Evolutionary conservation across 1,140 invertebrate species (phyloP), one percentile per base, ranked within the genome.

Genomic region (Aphis gossypii): DNA sequence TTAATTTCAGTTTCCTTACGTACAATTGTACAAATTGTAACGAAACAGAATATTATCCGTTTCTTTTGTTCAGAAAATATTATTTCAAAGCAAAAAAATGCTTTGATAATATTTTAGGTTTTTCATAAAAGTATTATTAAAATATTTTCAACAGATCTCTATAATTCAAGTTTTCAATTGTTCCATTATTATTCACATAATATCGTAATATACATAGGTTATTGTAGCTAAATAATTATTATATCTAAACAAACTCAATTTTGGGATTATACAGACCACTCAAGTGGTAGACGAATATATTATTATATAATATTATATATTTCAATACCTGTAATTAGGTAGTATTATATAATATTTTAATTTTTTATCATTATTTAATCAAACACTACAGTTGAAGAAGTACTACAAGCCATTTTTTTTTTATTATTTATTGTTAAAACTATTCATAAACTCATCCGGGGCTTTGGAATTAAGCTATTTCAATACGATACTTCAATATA

Each of bases 61-160:
- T 76, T 76, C 60, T n/a, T 76, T 35, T 76, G 30, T 76, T 76
- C 30, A 18, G 30, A 76, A 18, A 76, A n/a, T n/a, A 76, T 6
- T n/a, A n/a, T 14, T n/a, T 76, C 60, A 76, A 76, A n/a, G n/a
- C 30, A 76, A n/a, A 76, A 76, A 76, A 76, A 76, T 76, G 30
- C 60, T 76, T 76, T 76, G 14, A 35, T 76, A n/a, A 76, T 76
- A 11, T 76, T 76, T n/a, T 76, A 4, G 14, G n/a, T 76, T 76
- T n/a, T n/a, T 76, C 60, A 76, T n/a, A 76, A n/a, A 76, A 76
- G n/a, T 76, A 76, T 76, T 76, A 76, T 76, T 76, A 76, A 76
- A 76, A 76, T 76, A n/a, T n/a, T 76, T 76, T 35, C 60, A 76
- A 76, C 60, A 68, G 30, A 6, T 25, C 9, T 30, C 2, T n/a